Percentiles rank a stretch among this genome's conserved stretches.
phyloP scores from a whole-genome alignment of 2,113 vertebrate species.

The Anoura caudifer region DNA sequence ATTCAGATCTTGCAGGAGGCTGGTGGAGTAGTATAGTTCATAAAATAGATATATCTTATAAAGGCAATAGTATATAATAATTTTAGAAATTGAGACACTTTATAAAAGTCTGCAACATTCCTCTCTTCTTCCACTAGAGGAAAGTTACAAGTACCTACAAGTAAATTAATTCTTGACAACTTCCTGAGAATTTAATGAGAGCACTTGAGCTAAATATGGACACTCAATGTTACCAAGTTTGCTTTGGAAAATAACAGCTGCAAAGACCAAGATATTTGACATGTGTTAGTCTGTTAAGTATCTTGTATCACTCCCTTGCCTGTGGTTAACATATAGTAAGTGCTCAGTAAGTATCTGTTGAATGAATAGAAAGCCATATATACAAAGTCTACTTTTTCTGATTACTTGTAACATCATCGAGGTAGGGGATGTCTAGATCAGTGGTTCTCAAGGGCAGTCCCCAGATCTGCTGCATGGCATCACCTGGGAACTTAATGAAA shows the following conservation, averaged over 20 bases:
- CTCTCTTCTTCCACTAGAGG: neutral
- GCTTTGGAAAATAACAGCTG: neutral
- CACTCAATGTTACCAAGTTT: neutral
- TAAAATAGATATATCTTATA: neutral
- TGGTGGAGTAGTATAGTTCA: neutral
- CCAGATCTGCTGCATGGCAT: neutral
- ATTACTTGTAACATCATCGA: neutral
- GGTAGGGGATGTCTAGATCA: neutral
- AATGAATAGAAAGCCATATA: neutral
- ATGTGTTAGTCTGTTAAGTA: neutral
- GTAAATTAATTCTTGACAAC: neutral
- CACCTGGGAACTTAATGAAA: neutral
- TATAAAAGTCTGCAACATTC: neutral
- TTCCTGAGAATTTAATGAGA: slow-evolving; percentile 5
- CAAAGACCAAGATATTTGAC: slow-evolving; percentile 1
- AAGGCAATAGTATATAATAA: neutral
- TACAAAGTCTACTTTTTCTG: neutral
- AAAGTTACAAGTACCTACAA: neutral
- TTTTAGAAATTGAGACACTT: neutral
- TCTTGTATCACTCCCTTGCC: neutral
- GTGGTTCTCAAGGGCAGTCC: neutral
- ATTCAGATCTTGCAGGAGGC: neutral
- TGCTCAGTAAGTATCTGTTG: neutral
- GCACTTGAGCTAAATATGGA: neutral
- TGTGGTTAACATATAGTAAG: neutral